These are phyloP conservation scores for Istiophorus platypterus DNA, from an alignment of 2,113 vertebrate genomes.

Conservation along the genomic window DNA sequence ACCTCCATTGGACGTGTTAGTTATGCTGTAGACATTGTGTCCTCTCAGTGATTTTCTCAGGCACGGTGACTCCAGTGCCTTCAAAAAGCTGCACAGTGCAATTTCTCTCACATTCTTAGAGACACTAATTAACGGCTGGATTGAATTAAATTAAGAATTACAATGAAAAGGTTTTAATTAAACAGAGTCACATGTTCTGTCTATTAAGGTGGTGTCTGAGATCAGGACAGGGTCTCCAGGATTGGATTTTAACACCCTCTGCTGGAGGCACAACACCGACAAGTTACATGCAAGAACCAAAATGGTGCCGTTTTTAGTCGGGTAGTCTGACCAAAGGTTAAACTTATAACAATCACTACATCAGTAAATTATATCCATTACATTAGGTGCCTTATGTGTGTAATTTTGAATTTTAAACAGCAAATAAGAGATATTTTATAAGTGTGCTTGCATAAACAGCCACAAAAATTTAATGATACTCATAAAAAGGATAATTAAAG, in stretches of 20 bases:
- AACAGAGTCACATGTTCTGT: conserved; percentile 75
- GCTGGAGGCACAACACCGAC: conserved; percentile 69
- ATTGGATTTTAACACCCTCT: conserved; percentile 75
- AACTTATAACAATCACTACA: not conserved
- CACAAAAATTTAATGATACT: not conserved
- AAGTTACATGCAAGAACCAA: conserved; percentile 39
- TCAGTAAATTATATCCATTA: not conserved
- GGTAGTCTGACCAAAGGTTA: conserved; percentile 12
- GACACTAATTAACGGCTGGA: conserved; percentile 81
- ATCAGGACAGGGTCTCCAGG: conserved; percentile 50
- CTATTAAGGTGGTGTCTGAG: conserved; percentile 68
- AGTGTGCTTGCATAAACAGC: not conserved
- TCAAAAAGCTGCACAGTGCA: conserved; percentile 74
- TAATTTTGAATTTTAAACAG: not conserved
- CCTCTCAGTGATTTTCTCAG: conserved; percentile 74
- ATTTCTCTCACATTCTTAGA: conserved; percentile 78
- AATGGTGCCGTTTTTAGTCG: conserved; percentile 29
- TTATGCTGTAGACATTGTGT: conserved; percentile 71
- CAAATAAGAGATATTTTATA: not conserved
- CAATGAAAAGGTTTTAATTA: conserved; percentile 84
- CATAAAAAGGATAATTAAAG: conserved; percentile 18
- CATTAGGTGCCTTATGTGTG: not conserved
- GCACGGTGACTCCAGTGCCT: conserved; percentile 69
- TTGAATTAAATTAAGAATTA: conserved; percentile 82
- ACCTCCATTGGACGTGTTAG: conserved; percentile 71